Evolutionary conservation across 2,888 invertebrate species (phyloP), one percentile per base, ranked within the genome.

Genomic region (Laothoe populi): DNA sequence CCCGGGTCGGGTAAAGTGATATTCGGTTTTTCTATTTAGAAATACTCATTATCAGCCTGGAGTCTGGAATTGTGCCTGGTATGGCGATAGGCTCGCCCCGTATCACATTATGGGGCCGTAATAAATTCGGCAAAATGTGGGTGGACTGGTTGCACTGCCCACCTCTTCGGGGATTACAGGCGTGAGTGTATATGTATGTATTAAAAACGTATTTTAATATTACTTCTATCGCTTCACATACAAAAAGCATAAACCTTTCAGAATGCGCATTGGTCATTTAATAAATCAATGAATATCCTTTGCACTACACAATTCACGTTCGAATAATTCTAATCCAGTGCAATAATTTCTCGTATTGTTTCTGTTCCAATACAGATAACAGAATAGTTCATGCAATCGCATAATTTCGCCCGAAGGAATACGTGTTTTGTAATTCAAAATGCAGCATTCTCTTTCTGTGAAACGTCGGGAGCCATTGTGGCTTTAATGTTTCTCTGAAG

Each of bases 281-380:
- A 53, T 53, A 53, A 53, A 53, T 53, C 49, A 53, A 31, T 26
- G 48, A 26, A 49, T 42, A 49, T 19, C 53, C 35, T 53, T 35
- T 26, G 19, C 59, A 26, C 16, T 10, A 24, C 26, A 13, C 40
- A 59, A 45, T 59, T 45, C 45, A 45, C 44, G 24, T 59, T 59
- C 31, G 59, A 59, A 59, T 59, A 45, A 59, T 59, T 59, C 59
- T 59, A 59, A 59, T 45, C 13, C 45, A 11, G 19, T 4, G 59
- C 45, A 59, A 59, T 59, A 59, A 59, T 59, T 59, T 49, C 26
- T 31, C 59, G 59, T 45, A 59, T 59, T 59, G 59, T 45, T 59
- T 31, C 53, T 59, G 59, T 45, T 26, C 35, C 13, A 44, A 59
- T 45, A 26, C 31, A 59, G 44, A 31, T 44, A 59, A 45, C 59